Conservation (phyloP, 2,797 vertebrate species). For the Pantherophis alleghaniensis region DNA sequence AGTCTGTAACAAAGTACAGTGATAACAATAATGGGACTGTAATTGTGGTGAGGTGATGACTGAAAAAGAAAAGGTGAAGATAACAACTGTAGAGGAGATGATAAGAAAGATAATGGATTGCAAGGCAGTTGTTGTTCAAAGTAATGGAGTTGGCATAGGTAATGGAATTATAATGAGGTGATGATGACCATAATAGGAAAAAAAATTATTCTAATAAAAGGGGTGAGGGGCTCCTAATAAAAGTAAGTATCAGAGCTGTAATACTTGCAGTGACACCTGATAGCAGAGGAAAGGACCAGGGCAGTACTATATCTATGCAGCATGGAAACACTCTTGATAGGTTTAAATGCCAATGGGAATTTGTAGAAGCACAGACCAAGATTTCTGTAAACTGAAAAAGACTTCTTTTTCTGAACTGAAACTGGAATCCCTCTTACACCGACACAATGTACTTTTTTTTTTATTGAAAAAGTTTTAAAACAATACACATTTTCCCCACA, state of each 20-base stretch:
- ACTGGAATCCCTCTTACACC: background rate
- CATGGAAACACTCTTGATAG: background rate
- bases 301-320: slow-evolving; percentile 30
- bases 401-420: background rate
- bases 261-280: slow-evolving; percentile 29
- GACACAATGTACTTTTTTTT: background rate
- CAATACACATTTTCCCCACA: too few relatives aligned
- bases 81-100: slow-evolving; percentile 63
- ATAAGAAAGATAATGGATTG: slow-evolving; percentile 67
- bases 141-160: slow-evolving; percentile 64
- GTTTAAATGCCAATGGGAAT: background rate
- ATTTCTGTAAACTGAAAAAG: background rate
- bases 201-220: slow-evolving; percentile 60
- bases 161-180: slow-evolving; percentile 74
- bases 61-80: slow-evolving; percentile 68
- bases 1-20: slow-evolving; percentile 61
- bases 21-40: slow-evolving; percentile 73
- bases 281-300: slow-evolving; percentile 47
- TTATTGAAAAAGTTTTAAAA: too few relatives aligned
- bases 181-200: slow-evolving; percentile 41
- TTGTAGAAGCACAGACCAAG: background rate
- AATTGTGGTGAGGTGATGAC: slow-evolving; percentile 71
- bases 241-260: slow-evolving; percentile 46
- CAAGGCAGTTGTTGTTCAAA: slow-evolving; percentile 67
- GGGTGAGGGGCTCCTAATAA: slow-evolving; percentile 19